A percentile compares a stretch with the other conserved stretches of the same genome.
phyloP scores from a whole-genome alignment of 2,888 invertebrate species.

The Noctua fimbriata region DNA sequence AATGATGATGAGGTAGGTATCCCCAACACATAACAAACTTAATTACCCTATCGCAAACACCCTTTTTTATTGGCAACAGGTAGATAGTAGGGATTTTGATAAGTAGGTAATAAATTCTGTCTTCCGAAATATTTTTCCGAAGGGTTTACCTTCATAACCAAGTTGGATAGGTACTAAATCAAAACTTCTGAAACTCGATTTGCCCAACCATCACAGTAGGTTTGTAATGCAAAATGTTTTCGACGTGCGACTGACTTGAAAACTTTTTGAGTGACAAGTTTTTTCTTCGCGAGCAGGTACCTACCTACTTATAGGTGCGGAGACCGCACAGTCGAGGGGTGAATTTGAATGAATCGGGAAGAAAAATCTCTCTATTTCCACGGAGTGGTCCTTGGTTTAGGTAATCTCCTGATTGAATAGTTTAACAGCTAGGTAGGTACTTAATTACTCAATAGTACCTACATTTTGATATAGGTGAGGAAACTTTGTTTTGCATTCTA shows the following conservation, averaged over 20 bases:
- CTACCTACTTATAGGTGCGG: conserved; percentile 8
- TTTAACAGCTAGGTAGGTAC: not conserved
- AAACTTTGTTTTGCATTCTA: no score
- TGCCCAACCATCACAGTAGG: conserved; percentile 64
- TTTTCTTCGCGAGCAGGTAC: conserved; percentile 42
- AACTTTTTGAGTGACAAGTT: conserved; percentile 71
- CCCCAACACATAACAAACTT: not conserved
- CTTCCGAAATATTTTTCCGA: conserved; percentile 5
- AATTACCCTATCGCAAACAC: not conserved
- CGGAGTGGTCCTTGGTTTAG: not conserved
- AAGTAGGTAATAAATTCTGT: not conserved
- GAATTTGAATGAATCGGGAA: conserved; percentile 64
- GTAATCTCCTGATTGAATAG: not conserved
- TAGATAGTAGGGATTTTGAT: not conserved
- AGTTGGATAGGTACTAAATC: conserved; percentile 22
- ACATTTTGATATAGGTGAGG: no score
- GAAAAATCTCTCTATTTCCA: conserved; percentile 19
- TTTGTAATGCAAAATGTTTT: conserved; percentile 72
- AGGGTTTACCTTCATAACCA: conserved; percentile 16
- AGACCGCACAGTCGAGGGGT: conserved; percentile 60
- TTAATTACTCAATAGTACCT: no score
- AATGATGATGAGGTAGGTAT: not conserved
- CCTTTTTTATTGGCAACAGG: not conserved
- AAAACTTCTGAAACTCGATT: conserved; percentile 65
- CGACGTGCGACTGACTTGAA: conserved; percentile 55